Evolutionary conservation across 2,888 invertebrate genomes (phyloP).

Genomic region (Sinelater perroti): DNA sequence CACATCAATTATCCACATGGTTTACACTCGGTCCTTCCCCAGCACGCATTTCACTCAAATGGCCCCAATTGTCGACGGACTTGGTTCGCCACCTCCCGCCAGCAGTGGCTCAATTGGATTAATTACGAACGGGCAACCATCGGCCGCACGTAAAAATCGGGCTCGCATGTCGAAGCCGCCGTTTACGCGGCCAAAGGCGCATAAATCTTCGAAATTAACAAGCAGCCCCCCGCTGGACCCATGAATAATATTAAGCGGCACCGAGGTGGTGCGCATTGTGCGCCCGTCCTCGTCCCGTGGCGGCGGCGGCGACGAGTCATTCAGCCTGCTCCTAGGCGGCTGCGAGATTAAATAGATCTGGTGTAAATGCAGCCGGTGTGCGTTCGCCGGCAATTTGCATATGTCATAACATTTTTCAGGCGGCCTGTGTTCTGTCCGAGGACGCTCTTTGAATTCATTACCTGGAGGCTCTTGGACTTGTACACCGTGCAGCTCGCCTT

Average conservation of each 20-base stretch:
- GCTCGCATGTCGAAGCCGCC: too few species aligned
- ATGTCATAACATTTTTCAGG: slow-evolving; percentile 13
- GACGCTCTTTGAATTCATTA: not conserved
- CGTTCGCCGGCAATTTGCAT: slow-evolving; percentile 6
- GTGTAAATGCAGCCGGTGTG: not conserved
- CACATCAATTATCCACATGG: too few species aligned
- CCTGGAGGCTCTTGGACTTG: not conserved
- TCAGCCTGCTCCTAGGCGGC: slow-evolving; percentile 1
- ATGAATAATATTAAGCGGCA: slow-evolving; percentile 5
- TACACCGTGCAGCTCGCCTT: too few species aligned
- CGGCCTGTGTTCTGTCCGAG: not conserved
- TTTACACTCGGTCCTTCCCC: too few species aligned
- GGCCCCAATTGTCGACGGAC: too few species aligned
- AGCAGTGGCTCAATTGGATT: too few species aligned
- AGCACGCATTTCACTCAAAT: too few species aligned
- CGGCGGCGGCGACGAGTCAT: slow-evolving; percentile 9
- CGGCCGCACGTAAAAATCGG: too few species aligned
- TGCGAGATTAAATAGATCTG: slow-evolving; percentile 8
- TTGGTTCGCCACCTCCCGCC: too few species aligned
- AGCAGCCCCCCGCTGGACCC: not conserved
- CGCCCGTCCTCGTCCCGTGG: slow-evolving; percentile 5
- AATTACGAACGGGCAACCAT: too few species aligned
- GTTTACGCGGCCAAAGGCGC: too few species aligned
- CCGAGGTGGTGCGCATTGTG: slow-evolving; percentile 7
- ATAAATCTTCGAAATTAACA: slow-evolving; percentile 15